Evolutionary conservation across 1,140 invertebrate species (phyloP).

Genomic region (Trachelipus rathkii): DNA sequence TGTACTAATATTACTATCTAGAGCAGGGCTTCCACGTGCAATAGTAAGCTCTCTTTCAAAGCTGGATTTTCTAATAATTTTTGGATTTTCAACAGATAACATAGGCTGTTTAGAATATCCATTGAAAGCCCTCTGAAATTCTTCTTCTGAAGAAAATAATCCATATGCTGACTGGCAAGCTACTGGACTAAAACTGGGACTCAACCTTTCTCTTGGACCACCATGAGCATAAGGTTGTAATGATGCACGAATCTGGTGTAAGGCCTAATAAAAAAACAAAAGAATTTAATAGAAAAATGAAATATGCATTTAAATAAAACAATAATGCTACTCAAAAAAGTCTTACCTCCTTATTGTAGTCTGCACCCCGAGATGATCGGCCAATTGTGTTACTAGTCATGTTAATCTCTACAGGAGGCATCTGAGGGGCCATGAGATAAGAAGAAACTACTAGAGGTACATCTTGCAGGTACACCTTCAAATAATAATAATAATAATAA

Average conservation of each 20-base stretch:
- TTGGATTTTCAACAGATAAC: constrained; percentile 61
- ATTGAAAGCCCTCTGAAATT: constrained; percentile 32
- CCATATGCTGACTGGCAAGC: constrained; percentile 29
- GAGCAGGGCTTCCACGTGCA: constrained; percentile 73
- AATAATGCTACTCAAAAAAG: too few species aligned
- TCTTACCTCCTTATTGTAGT: constrained; percentile 41
- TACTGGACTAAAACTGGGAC: constrained; percentile 33
- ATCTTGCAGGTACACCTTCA: constrained; percentile 22
- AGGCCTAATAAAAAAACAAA: constrained; percentile 34
- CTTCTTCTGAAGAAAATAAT: constrained; percentile 25
- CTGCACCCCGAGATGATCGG: constrained; percentile 30
- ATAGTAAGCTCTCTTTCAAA: constrained; percentile 71
- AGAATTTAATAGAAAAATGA: neutral
- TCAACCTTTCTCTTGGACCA: constrained; percentile 42
- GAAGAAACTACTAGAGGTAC: constrained; percentile 23
- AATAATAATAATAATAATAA: too few species aligned
- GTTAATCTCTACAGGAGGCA: constrained; percentile 36
- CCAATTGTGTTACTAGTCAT: constrained; percentile 42
- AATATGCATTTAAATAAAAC: too few species aligned
- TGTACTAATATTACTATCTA: constrained; percentile 80
- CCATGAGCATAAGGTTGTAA: constrained; percentile 42
- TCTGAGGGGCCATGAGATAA: constrained; percentile 41
- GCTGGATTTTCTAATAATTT: constrained; percentile 78
- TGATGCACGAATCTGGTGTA: constrained; percentile 43
- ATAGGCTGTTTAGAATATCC: constrained; percentile 41